Evolutionary conservation across 2,113 vertebrate genomes (phyloP), one percentile per base, ranked within the genome.

Genomic region (Perca fluviatilis): DNA sequence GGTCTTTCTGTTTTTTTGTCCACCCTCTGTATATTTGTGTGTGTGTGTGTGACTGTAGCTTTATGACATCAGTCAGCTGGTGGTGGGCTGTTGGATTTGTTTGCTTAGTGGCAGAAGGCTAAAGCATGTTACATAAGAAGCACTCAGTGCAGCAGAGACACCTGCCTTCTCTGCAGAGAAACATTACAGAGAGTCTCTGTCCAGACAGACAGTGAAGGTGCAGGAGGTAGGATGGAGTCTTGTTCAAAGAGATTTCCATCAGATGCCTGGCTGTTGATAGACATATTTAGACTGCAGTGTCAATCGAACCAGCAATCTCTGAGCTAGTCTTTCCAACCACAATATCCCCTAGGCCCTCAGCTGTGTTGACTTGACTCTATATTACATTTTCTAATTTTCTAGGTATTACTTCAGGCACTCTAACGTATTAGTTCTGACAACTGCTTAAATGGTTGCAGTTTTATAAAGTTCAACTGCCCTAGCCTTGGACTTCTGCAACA

Each of bases 61-160:
- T 92, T 92, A 86, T 90, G 88, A 86, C 79, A 89, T 83, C 86
- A 84, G 86, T 88, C 86, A 79, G 90, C 82, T 40, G 58, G 84
- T 69, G 71, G 86, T 80, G 87, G 79, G 75, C 89, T 71, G 84
- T 63, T 88, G 89, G 86, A 90, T 93, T 83, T 94, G 91, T 95
- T 94, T 94, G 89, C 87, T 93, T 92, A 92, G 91, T 70, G 79
- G 83, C 85, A 88, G 91, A 91, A 76, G 90, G 89, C 90, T 93
- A 92, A 94, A 91, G 86, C 86, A 53, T 18, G 83, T 95, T 95
- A 94, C 81, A 85, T 94, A 95, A 95, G 91, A 80, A 77, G 82
- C 79, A 75, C 89, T 90, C 86, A 25, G 86, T 58, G 86, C 84
- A 86, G 88, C 89, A 82, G 9, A 86, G 89, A 92, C 92, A 95